Evolutionary conservation across 2,113 vertebrate genomes (phyloP), one percentile per base, ranked within the genome.

Genomic region (Trachemys scripta): DNA sequence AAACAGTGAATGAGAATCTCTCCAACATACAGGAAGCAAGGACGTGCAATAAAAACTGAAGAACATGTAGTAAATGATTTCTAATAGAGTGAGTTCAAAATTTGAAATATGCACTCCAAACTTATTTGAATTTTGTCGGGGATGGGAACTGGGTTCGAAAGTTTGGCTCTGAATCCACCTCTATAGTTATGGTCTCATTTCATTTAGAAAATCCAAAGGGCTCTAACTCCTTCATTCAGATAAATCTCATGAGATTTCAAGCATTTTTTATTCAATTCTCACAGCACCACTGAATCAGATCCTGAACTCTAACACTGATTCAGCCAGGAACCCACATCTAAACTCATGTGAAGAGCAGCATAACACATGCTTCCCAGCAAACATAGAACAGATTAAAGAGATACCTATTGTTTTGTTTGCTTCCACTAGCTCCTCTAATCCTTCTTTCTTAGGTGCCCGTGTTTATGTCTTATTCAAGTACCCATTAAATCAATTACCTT

Each of bases 341-440:
- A 83, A 59, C 72, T 85, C 94, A 80, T 85, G 90, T 59, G 20
- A 93, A 90, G n/a, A 82, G 54, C 35, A 59, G 45, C 81, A 88
- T 53, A 92, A 90, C n/a, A 80, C 51, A 42, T 57, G 86, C 91
- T 85, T 95, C 45, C 13, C 69, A 92, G 47, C 88, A 94, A 94
- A 91, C 38, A 90, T 13, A 82, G 78, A 93, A 51, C 22, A 89
- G 12, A 82, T 80, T 93, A 90, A 69, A 84, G 69, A 85, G 57
- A 69, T 56, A 92, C 56, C 29, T 82, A 49, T 88, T 90, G 38
- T 35, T 83, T 3, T 69, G 19, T 72, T 91, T 78, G 62, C 27
- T 65, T 12, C 3, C 3, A 51, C 57, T 80, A 53, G 51, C 47
- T 80, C 35, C 49, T 27, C 59, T 72, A 13, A 47, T 1, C 4